These are phyloP conservation scores for Guaruba guarouba DNA, from an alignment of 2,113 vertebrate species.

Conservation along the genomic window DNA sequence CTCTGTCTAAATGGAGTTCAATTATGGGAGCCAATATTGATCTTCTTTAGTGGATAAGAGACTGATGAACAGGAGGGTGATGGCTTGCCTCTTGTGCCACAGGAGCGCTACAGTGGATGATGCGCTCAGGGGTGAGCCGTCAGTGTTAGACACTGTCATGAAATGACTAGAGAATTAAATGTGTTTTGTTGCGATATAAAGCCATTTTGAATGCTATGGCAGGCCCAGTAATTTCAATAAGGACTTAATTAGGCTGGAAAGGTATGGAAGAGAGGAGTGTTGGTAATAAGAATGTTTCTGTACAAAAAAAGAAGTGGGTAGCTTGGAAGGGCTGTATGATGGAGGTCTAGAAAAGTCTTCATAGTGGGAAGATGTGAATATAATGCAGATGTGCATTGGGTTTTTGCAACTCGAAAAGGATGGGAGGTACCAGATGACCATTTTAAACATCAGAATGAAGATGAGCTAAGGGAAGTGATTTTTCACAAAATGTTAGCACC, in stretches of 20 bases:
- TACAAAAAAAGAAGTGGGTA: neutral
- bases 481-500: neutral
- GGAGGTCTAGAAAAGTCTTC: neutral
- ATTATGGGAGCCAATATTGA: neutral
- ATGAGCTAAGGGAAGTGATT: neutral
- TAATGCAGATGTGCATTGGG: neutral
- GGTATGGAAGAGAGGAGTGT: neutral
- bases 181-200: fast-evolving
- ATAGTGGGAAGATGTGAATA: neutral
- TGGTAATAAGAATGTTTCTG: neutral
- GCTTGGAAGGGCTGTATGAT: neutral
- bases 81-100: neutral
- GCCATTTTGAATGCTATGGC: neutral
- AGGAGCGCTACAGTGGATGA: neutral
- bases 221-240: neutral
- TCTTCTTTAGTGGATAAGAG: neutral
- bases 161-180: neutral
- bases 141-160: neutral
- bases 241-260: neutral
- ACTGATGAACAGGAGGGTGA: neutral
- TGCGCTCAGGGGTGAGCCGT: neutral
- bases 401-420: neutral
- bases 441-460: neutral
- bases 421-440: neutral
- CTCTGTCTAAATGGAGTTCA: neutral